Conservation (phyloP, 2,797 vertebrate genomes). For the Acomys russatus region DNA sequence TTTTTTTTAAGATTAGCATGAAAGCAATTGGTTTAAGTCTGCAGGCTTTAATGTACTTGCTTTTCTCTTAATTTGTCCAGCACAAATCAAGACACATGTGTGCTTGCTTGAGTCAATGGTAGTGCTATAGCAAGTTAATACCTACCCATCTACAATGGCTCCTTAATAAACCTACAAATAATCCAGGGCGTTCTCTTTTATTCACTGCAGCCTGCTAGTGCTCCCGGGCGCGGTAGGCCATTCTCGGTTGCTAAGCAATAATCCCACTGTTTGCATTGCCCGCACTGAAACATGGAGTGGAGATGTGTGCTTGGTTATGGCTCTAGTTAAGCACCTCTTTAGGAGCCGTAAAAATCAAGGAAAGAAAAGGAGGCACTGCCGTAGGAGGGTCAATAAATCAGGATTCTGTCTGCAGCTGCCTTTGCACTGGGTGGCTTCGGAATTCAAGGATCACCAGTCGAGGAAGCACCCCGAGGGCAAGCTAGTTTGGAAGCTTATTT, state of each 20-base stretch:
- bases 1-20: background rate
- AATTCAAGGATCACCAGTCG: conserved; percentile 59
- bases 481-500: conserved; percentile 48
- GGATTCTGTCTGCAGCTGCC: conserved; percentile 44
- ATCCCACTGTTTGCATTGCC: conserved; percentile 83
- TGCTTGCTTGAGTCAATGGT: conserved; percentile 72
- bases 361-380: conserved; percentile 74
- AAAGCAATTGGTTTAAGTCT: conserved; percentile 53
- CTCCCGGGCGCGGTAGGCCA: conserved; percentile 79
- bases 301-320: conserved; percentile 79
- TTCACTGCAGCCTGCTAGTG: conserved; percentile 73
- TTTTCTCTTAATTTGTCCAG: conserved; percentile 79
- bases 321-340: conserved; percentile 60
- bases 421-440: conserved; percentile 71
- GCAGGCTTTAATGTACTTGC: conserved; percentile 40
- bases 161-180: conserved; percentile 79
- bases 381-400: conserved; percentile 53
- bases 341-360: conserved; percentile 72
- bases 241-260: conserved; percentile 89
- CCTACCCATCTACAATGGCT: conserved; percentile 74
- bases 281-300: conserved; percentile 70
- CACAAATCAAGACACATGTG: conserved; percentile 73
- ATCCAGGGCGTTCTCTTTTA: conserved; percentile 77
- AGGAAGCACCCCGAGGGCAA: background rate
- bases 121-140: conserved; percentile 80